Percentiles rank a stretch among this genome's conserved stretches.
Conservation (phyloP, 1,140 invertebrate species). For the Helicoverpa zea region DNA sequence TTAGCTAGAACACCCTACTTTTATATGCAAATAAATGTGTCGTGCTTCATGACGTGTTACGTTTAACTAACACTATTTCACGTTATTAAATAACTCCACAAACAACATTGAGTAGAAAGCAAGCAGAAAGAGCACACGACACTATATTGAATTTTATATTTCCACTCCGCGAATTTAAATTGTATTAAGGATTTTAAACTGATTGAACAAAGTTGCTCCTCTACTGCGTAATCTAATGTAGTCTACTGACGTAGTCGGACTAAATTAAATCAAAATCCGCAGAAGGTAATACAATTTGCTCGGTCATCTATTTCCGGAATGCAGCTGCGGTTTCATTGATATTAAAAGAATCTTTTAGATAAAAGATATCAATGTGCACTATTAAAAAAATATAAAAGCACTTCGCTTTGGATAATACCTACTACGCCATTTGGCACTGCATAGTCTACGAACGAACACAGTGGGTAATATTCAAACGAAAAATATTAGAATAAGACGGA, state of each 20-base stretch:
- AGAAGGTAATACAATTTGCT: background rate
- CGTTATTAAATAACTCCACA: background rate
- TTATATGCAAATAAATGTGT: too few relatives aligned
- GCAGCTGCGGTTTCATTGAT: too few relatives aligned
- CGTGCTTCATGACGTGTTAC: too few relatives aligned
- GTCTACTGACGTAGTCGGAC: background rate
- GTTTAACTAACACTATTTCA: background rate
- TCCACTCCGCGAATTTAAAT: background rate
- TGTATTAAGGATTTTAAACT: background rate
- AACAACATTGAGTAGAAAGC: background rate
- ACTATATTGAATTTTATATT: background rate
- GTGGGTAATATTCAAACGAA: too few relatives aligned
- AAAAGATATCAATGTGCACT: too few relatives aligned
- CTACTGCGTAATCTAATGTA: background rate
- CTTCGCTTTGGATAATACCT: too few relatives aligned
- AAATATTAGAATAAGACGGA: too few relatives aligned
- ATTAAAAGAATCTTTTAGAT: too few relatives aligned
- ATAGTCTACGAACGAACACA: too few relatives aligned
- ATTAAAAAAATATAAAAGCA: too few relatives aligned
- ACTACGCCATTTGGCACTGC: too few relatives aligned
- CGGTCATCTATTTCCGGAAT: background rate
- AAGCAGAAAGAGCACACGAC: background rate
- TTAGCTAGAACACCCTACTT: too few relatives aligned
- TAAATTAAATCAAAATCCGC: slow-evolving; percentile 22
- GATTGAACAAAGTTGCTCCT: background rate